Conservation (phyloP, 2,113 vertebrate species). For the Syngnathus floridae region DNA sequence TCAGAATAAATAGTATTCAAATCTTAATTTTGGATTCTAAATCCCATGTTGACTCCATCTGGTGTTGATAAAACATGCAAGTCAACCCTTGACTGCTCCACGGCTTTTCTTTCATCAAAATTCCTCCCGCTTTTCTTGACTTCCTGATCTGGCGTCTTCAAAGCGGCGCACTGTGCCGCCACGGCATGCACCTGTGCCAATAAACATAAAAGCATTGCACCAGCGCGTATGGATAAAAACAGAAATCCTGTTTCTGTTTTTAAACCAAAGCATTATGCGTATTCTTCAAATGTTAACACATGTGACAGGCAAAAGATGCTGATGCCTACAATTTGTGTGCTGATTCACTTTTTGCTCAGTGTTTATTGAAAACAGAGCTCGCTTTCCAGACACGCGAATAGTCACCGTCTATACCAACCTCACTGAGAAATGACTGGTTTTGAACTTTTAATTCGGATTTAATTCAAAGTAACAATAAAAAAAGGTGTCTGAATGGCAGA, state of each 20-base stretch:
- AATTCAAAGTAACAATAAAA: slow-evolving; percentile 36
- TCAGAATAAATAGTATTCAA: slow-evolving; percentile 9
- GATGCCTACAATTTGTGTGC: neutral
- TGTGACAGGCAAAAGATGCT: neutral
- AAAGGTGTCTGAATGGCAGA: slow-evolving; percentile 39
- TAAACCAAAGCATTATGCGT: neutral
- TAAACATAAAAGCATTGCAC: slow-evolving; percentile 44
- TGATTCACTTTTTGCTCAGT: neutral
- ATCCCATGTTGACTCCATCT: slow-evolving; percentile 29
- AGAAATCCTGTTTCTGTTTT: neutral
- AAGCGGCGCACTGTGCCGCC: slow-evolving; percentile 23
- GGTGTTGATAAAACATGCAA: slow-evolving; percentile 33
- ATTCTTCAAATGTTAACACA: slow-evolving; percentile 3
- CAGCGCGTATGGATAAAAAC: slow-evolving; percentile 8
- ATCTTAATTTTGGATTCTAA: slow-evolving; percentile 9
- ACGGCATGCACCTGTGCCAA: slow-evolving; percentile 50
- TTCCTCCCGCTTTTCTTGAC: slow-evolving; percentile 23
- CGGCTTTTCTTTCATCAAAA: slow-evolving; percentile 44
- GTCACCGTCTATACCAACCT: slow-evolving; percentile 13
- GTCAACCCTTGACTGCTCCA: slow-evolving; percentile 23
- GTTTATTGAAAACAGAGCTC: neutral
- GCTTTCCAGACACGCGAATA: slow-evolving; percentile 14
- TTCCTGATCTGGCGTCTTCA: slow-evolving; percentile 51
- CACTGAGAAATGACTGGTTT: too few species aligned
- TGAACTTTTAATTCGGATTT: neutral